phyloP scores from a whole-genome alignment of 2,113 vertebrate genomes.

The Brachyhypopomus occidentalis region DNA sequence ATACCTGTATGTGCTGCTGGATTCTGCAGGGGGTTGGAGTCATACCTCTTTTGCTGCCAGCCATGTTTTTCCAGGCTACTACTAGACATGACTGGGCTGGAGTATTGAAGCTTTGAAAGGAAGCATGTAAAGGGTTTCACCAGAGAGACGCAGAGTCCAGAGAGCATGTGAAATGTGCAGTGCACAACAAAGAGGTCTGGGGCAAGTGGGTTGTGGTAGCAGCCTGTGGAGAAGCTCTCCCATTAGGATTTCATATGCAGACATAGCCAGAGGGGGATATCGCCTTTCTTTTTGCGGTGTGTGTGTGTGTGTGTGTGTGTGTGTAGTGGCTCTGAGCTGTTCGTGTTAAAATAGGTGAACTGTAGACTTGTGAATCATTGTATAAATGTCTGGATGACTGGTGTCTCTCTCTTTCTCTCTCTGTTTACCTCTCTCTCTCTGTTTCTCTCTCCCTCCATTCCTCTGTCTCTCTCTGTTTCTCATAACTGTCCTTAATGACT shows the following conservation, averaged over 20 bases:
- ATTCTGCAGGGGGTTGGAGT: background rate
- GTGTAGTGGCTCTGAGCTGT: slow-evolving; percentile 17
- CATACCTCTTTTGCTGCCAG: slow-evolving; percentile 6
- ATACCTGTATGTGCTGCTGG: background rate
- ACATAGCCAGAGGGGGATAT: slow-evolving; percentile 32
- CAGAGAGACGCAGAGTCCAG: too few relatives aligned
- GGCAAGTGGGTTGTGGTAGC: background rate
- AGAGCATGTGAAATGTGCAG: too few relatives aligned
- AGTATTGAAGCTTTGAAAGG: slow-evolving; percentile 17
- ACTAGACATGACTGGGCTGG: slow-evolving; percentile 46
- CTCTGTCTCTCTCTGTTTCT: background rate
- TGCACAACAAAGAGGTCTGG: background rate
- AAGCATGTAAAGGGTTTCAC: background rate
- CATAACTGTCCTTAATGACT: background rate
- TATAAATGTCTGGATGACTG: slow-evolving; percentile 38
- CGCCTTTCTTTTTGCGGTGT: background rate
- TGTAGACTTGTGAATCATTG: slow-evolving; percentile 57
- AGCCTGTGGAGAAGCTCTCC: background rate
- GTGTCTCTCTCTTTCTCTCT: background rate
- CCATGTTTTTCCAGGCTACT: slow-evolving; percentile 3
- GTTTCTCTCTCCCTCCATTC: background rate
- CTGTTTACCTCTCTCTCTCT: slow-evolving; percentile 22
- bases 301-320: slow-evolving; percentile 30
- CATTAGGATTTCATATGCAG: slow-evolving; percentile 32
- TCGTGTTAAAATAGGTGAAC: slow-evolving; percentile 50